Percentiles rank a stretch among this genome's conserved stretches.
Evolutionary conservation across 37 sponge, comb jelly and placozoan genomes (phyloP).

Genomic region (Lycopodina hypogea): DNA sequence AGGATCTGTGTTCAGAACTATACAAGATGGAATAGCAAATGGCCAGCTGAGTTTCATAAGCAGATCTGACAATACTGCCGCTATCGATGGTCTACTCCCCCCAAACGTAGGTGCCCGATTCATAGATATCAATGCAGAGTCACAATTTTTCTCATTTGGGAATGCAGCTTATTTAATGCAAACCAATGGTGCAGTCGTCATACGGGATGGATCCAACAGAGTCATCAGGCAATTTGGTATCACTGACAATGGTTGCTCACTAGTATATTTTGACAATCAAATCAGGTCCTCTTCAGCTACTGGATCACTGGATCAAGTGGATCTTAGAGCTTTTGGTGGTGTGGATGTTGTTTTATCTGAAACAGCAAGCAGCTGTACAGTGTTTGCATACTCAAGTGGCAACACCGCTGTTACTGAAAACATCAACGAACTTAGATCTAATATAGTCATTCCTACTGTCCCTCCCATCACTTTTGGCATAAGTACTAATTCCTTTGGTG

Average conservation of each 20-base stretch:
- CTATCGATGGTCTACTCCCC: not conserved
- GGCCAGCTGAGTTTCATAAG: not conserved
- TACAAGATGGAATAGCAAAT: not conserved
- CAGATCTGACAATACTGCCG: too few relatives aligned
- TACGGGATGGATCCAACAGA: not conserved
- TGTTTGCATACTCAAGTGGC: constrained; percentile 4
- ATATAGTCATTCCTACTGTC: not conserved
- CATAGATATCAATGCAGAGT: not conserved
- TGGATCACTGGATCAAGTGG: not conserved
- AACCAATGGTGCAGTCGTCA: not conserved
- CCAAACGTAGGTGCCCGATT: not conserved
- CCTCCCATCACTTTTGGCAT: not conserved
- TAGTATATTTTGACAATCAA: not conserved
- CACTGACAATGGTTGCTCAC: not conserved
- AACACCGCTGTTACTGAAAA: not conserved
- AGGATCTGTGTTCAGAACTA: not conserved
- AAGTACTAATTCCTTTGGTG: not conserved
- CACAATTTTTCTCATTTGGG: not conserved
- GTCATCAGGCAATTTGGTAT: not conserved
- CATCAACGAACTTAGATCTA: not conserved
- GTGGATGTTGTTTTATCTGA: not conserved
- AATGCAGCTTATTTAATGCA: not conserved
- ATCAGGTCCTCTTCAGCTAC: not conserved
- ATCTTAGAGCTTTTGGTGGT: not conserved
- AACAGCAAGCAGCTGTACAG: not conserved